phyloP scores from a whole-genome alignment of 1,140 invertebrate species.

The Coenobita brevimanus region DNA sequence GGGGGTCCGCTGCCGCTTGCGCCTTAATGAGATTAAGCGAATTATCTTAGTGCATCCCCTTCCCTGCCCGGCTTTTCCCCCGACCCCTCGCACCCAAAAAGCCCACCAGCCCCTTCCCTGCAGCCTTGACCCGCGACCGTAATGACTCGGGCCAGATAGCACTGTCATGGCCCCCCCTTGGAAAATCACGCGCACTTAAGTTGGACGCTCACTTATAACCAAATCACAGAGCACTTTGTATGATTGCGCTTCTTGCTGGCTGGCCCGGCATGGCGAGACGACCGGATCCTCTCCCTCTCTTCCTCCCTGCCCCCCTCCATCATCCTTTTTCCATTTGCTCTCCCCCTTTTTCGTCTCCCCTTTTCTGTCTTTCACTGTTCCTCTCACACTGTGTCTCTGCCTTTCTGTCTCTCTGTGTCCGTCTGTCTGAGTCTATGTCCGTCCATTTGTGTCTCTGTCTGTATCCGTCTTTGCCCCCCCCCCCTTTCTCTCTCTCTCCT shows the following conservation, averaged over 20 bases:
- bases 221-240: constrained; percentile 62
- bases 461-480: background rate
- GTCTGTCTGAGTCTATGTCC: background rate
- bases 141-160: background rate
- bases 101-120: background rate
- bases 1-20: background rate
- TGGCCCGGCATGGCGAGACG: too few relatives aligned
- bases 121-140: constrained; percentile 4
- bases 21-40: constrained; percentile 30
- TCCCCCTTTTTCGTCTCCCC: background rate
- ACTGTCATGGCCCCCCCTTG: constrained; percentile 9
- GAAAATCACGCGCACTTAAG: constrained; percentile 44
- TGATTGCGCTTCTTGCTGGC: constrained; percentile 33
- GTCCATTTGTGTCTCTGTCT: background rate
- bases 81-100: background rate
- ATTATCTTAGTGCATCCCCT: background rate
- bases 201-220: constrained; percentile 45
- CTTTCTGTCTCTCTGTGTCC: background rate
- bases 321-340: background rate
- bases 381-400: too few relatives aligned
- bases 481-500: too few relatives aligned
- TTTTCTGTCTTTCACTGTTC: background rate
- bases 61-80: background rate
- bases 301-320: background rate
- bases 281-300: too few relatives aligned